These are phyloP conservation scores for Drosophila nr. fundita DNA, from an alignment of 2,888 invertebrate genomes.

Conservation along the genomic window DNA sequence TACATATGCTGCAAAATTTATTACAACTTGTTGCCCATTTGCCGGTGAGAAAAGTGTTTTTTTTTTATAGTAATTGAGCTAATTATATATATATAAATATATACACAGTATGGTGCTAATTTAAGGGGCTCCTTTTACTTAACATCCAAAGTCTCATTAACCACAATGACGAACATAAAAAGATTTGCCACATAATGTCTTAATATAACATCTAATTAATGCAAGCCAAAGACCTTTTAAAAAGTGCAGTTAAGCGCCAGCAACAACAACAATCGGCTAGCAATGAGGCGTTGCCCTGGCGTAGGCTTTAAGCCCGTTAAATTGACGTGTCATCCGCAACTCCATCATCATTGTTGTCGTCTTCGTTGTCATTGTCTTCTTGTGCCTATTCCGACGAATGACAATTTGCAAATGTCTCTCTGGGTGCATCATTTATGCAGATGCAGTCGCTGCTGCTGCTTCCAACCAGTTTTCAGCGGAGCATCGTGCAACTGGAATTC, in stretches of 20 bases:
- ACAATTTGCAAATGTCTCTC: constrained; percentile 74
- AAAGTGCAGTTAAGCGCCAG: constrained; percentile 46
- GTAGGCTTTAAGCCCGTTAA: constrained; percentile 46
- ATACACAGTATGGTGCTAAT: neutral
- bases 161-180: constrained; percentile 5
- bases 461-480: constrained; percentile 36
- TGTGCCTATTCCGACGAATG: constrained; percentile 53
- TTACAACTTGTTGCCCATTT: neutral
- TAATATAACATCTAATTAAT: constrained; percentile 32
- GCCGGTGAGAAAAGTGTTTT: neutral
- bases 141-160: neutral
- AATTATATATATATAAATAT: neutral
- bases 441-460: constrained; percentile 47
- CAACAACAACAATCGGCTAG: constrained; percentile 17
- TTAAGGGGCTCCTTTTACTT: neutral
- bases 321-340: constrained; percentile 49
- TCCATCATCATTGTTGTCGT: constrained; percentile 22
- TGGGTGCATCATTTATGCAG: constrained; percentile 76
- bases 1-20: neutral
- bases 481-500: constrained; percentile 43
- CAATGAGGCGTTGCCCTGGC: constrained; percentile 50
- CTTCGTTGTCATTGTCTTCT: constrained; percentile 25
- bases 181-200: constrained; percentile 33
- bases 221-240: constrained; percentile 58
- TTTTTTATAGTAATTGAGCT: neutral